Evolutionary conservation across 2,888 invertebrate species (phyloP).

Genomic region (Rhingia rostrata): DNA sequence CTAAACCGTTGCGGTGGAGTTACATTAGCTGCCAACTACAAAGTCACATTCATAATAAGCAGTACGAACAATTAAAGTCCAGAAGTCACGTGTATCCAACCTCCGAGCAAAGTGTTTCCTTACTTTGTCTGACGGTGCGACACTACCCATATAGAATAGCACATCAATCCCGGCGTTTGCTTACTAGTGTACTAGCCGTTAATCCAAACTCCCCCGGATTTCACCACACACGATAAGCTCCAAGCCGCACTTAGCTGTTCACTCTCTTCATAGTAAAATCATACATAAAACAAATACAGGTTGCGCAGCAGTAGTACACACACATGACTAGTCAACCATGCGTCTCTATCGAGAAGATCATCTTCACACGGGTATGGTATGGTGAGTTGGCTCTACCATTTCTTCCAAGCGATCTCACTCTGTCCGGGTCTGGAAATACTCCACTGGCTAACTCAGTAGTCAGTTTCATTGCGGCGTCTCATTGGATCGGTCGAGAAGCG

Average conservation of each 20-base stretch:
- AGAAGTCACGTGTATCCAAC: background rate
- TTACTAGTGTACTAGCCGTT: background rate
- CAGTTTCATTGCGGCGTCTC: slow-evolving; percentile 72
- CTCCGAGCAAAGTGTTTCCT: background rate
- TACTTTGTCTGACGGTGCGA: background rate
- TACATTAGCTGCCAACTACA: background rate
- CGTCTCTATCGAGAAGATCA: slow-evolving; percentile 22
- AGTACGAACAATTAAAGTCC: background rate
- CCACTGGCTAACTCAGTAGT: slow-evolving; percentile 32
- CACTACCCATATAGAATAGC: background rate
- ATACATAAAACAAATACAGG: slow-evolving; percentile 38
- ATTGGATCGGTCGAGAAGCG: slow-evolving; percentile 67
- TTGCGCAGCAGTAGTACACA: slow-evolving; percentile 4
- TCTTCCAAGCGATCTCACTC: slow-evolving; percentile 45
- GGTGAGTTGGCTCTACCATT: slow-evolving; percentile 65
- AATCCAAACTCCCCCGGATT: background rate
- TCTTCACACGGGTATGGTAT: slow-evolving; percentile 45
- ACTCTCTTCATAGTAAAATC: background rate
- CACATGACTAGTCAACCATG: background rate
- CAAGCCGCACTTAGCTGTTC: background rate
- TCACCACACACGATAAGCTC: slow-evolving; percentile 15
- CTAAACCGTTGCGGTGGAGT: background rate
- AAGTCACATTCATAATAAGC: background rate
- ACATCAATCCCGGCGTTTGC: background rate
- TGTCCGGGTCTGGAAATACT: slow-evolving; percentile 48